phyloP scores from a whole-genome alignment of 2,797 vertebrate species.

The Sebastes matsubarae region DNA sequence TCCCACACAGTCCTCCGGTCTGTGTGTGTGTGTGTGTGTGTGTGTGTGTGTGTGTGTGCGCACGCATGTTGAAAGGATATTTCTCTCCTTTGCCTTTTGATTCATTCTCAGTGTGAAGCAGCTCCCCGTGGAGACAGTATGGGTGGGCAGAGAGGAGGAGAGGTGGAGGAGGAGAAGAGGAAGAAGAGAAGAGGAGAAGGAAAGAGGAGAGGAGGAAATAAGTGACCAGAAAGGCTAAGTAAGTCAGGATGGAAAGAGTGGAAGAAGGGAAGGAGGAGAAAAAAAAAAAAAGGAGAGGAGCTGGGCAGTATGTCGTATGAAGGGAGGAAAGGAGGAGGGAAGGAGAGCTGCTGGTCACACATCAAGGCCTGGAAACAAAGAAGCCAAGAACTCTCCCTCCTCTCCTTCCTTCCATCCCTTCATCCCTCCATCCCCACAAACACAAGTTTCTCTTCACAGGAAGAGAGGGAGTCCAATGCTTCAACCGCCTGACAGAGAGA shows the following conservation, averaged over 20 bases:
- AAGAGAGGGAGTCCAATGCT: conserved; percentile 52
- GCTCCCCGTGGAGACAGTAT: conserved; percentile 97
- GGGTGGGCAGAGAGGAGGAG: conserved; percentile 95
- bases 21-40: conserved; percentile 39
- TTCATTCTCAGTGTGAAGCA: conserved; percentile 96
- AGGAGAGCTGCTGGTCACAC: conserved; percentile 93
- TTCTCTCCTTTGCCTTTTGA: conserved; percentile 97
- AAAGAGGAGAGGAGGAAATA: conserved; percentile 41
- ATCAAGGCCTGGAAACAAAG: conserved; percentile 99
- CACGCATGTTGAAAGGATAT: conserved; percentile 95
- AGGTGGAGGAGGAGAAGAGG: conserved; percentile 79
- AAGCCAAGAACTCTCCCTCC: conserved; percentile 86
- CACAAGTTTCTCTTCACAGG: conserved; percentile 68
- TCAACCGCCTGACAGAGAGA: conserved; percentile 21
- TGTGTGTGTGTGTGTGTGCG: conserved; percentile 27
- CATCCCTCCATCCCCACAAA: conserved; percentile 62
- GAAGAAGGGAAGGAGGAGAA: conserved; percentile 12
- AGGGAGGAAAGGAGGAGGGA: conserved; percentile 77
- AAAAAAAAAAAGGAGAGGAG: conserved; percentile 38
- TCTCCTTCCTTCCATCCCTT: conserved; percentile 53
- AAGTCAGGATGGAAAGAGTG: conserved; percentile 37
- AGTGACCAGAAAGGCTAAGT: conserved; percentile 11
- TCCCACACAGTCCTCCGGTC: conserved; percentile 93
- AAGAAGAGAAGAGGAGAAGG: conserved; percentile 79
- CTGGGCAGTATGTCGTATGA: conserved; percentile 33